Conservation (phyloP, 2,113 vertebrate species). For the Origma solitaria region DNA sequence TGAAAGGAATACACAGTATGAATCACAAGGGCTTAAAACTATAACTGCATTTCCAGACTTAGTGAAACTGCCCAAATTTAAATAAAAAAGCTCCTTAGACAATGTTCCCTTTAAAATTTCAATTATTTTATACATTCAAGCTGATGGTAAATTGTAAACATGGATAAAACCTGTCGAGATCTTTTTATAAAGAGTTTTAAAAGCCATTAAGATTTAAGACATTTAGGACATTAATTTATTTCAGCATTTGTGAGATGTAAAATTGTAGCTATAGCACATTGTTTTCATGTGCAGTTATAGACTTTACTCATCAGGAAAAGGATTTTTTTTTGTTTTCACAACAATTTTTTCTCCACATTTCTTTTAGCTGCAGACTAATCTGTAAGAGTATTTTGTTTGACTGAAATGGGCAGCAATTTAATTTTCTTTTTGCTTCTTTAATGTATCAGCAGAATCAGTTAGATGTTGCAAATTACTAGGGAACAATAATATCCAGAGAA, state of each 20-base stretch:
- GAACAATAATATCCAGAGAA: constrained; percentile 42
- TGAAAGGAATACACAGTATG: background rate
- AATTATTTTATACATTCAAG: background rate
- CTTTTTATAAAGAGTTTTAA: constrained; percentile 18
- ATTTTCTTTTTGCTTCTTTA: constrained; percentile 38
- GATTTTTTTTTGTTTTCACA: constrained; percentile 6
- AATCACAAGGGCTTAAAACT: background rate
- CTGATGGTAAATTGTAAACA: constrained; percentile 23
- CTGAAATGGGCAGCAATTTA: constrained; percentile 44
- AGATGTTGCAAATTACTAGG: constrained; percentile 27
- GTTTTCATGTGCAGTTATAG: background rate
- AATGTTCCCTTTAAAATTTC: background rate
- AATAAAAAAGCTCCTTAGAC: background rate
- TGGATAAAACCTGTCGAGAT: background rate
- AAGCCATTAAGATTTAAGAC: background rate
- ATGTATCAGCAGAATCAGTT: constrained; percentile 36
- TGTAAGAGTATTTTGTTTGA: constrained; percentile 31
- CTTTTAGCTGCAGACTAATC: constrained; percentile 35
- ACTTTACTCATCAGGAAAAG: background rate
- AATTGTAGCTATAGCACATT: background rate
- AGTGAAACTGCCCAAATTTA: background rate
- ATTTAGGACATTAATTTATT: background rate
- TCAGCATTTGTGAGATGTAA: background rate
- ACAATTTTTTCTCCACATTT: constrained; percentile 2
- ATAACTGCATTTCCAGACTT: background rate